phyloP scores from a whole-genome alignment of 2,888 invertebrate species.

The Clanis bilineata region DNA sequence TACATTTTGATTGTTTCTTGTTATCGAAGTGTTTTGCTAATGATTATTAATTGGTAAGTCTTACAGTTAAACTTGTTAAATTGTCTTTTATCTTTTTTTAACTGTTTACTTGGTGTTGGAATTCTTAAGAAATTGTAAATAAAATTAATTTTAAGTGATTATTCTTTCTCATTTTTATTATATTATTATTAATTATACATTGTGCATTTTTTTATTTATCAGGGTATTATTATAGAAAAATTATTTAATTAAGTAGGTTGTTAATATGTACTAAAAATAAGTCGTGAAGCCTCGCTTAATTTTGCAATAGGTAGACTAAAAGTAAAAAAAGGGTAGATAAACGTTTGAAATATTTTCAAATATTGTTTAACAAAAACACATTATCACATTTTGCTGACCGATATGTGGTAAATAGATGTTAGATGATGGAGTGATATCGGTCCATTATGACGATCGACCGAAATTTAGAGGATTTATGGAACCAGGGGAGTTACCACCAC shows the following conservation, averaged over 20 bases:
- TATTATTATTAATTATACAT: slow-evolving; percentile 21
- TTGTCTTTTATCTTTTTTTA: slow-evolving; percentile 2
- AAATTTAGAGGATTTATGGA: too few relatives aligned
- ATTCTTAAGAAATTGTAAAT: background rate
- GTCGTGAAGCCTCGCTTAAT: background rate
- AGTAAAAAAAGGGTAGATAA: too few relatives aligned
- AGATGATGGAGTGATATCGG: too few relatives aligned
- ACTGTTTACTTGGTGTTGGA: background rate
- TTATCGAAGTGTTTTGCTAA: slow-evolving; percentile 24
- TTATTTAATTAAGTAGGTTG: slow-evolving; percentile 18
- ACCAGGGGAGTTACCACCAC: too few relatives aligned
- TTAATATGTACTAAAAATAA: background rate
- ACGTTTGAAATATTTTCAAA: too few relatives aligned
- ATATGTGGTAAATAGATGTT: too few relatives aligned
- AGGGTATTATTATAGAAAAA: slow-evolving; percentile 16
- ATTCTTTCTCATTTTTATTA: slow-evolving; percentile 9
- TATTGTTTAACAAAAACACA: too few relatives aligned
- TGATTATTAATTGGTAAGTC: slow-evolving; percentile 15
- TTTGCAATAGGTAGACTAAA: background rate
- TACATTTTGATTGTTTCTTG: slow-evolving; percentile 26
- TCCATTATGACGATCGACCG: too few relatives aligned
- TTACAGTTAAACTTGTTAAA: slow-evolving; percentile 2
- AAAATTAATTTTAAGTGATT: slow-evolving; percentile 2
- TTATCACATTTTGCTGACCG: too few relatives aligned
- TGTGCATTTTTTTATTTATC: slow-evolving; percentile 21